These are phyloP conservation scores for Agriopis marginaria DNA, from an alignment of 2,888 invertebrate genomes.

Conservation along the genomic window DNA sequence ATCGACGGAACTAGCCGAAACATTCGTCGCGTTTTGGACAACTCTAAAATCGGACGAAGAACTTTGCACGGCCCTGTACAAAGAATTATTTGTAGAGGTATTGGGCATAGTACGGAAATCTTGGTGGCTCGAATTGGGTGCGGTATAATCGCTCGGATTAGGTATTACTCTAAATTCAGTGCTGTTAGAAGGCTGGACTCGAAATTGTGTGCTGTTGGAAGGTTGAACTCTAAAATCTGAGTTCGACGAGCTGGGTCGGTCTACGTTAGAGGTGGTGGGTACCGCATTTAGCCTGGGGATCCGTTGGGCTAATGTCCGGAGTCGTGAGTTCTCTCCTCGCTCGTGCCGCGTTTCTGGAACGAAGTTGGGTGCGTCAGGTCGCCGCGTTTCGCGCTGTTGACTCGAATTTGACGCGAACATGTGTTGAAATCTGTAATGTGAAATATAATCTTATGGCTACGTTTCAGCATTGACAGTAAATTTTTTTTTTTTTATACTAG, in stretches of 20 bases:
- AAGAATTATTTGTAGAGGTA: conserved; percentile 12
- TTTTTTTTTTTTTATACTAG: too few relatives aligned
- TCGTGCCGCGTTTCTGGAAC: conserved; percentile 63
- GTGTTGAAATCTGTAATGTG: conserved; percentile 63
- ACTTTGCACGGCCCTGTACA: conserved; percentile 1
- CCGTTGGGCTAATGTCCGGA: conserved; percentile 67
- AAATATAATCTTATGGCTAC: neutral
- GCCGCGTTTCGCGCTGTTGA: conserved; percentile 31
- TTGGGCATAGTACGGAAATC: conserved; percentile 27
- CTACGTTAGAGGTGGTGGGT: conserved; percentile 47
- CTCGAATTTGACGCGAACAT: conserved; percentile 67
- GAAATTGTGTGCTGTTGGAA: neutral
- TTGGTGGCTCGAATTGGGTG: conserved; percentile 37
- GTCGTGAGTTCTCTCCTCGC: conserved; percentile 65
- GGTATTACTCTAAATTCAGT: neutral
- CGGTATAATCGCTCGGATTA: neutral
- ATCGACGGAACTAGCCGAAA: conserved; percentile 15
- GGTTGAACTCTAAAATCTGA: neutral
- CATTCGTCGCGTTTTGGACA: conserved; percentile 3
- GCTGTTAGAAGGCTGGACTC: neutral
- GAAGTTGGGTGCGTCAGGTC: conserved; percentile 57
- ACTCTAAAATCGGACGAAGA: conserved; percentile 9
- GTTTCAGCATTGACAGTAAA: too few relatives aligned
- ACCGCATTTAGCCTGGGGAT: conserved; percentile 70
- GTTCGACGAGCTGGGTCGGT: neutral